Evolutionary conservation across 2,113 vertebrate genomes (phyloP).

Genomic region (Megaleporinus macrocephalus): DNA sequence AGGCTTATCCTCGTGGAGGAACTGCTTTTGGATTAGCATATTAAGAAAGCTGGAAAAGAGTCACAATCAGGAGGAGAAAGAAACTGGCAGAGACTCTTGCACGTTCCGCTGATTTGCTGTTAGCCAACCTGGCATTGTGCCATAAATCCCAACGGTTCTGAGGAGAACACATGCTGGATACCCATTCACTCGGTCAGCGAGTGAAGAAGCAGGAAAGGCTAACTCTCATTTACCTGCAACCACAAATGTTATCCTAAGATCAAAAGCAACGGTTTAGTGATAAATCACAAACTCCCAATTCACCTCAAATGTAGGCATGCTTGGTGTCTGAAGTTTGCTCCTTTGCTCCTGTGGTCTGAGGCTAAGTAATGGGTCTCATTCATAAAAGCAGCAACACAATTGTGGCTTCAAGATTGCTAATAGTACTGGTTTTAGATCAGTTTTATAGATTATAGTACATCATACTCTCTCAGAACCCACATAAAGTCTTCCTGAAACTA

Average conservation of each 20-base stretch:
- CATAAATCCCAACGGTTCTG: slow-evolving; percentile 47
- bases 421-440: too few relatives aligned
- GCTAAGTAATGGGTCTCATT: too few relatives aligned
- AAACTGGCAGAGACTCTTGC: slow-evolving; percentile 22
- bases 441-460: too few relatives aligned
- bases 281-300: too few relatives aligned
- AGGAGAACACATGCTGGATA: neutral
- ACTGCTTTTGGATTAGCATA: slow-evolving; percentile 45
- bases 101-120: slow-evolving; percentile 26
- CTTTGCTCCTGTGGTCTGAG: too few relatives aligned
- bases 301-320: too few relatives aligned
- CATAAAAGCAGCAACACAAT: too few relatives aligned
- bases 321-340: too few relatives aligned
- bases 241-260: neutral
- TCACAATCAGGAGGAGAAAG: slow-evolving; percentile 39
- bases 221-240: neutral
- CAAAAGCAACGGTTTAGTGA: too few relatives aligned
- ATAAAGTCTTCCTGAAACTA: too few relatives aligned
- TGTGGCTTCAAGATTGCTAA: too few relatives aligned
- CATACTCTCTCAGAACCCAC: too few relatives aligned
- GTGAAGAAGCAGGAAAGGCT: neutral
- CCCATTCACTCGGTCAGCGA: neutral
- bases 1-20: neutral
- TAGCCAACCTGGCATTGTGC: slow-evolving; percentile 42
- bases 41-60: slow-evolving; percentile 39